Evolutionary conservation across 2,113 vertebrate genomes (phyloP).

Genomic region (Epinephelus moara): DNA sequence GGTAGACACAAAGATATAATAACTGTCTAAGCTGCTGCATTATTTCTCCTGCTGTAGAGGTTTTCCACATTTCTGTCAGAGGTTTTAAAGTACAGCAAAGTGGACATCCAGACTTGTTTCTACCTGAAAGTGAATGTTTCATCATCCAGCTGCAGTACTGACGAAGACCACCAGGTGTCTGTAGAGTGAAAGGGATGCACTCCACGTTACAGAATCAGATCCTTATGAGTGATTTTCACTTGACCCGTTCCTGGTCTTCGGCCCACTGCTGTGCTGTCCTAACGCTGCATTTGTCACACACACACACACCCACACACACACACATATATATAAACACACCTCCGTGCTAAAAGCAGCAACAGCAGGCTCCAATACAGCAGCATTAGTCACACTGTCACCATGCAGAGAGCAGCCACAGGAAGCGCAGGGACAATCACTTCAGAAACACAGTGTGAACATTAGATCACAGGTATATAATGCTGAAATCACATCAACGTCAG

Average conservation of each 20-base stretch:
- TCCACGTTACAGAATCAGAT: neutral
- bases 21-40: neutral
- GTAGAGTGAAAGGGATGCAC: conserved; percentile 62
- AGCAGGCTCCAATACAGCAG: conserved; percentile 1
- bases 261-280: neutral
- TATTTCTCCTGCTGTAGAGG: neutral
- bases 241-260: neutral
- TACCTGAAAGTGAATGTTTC: neutral
- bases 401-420: conserved; percentile 26
- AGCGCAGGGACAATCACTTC: conserved; percentile 11
- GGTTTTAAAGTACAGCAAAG: neutral
- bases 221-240: neutral
- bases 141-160: conserved; percentile 50
- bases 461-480: neutral
- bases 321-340: neutral
- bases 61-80: neutral
- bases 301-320: conserved; percentile 7
- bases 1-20: neutral
- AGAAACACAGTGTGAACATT: conserved; percentile 21
- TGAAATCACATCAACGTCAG: neutral
- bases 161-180: conserved; percentile 75
- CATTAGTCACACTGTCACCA: conserved; percentile 34
- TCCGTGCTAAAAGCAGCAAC: conserved; percentile 11
- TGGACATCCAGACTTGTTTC: neutral
- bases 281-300: neutral